Evolutionary conservation across 1,140 invertebrate genomes (phyloP).

Genomic region (Zaprionus vittiger): DNA sequence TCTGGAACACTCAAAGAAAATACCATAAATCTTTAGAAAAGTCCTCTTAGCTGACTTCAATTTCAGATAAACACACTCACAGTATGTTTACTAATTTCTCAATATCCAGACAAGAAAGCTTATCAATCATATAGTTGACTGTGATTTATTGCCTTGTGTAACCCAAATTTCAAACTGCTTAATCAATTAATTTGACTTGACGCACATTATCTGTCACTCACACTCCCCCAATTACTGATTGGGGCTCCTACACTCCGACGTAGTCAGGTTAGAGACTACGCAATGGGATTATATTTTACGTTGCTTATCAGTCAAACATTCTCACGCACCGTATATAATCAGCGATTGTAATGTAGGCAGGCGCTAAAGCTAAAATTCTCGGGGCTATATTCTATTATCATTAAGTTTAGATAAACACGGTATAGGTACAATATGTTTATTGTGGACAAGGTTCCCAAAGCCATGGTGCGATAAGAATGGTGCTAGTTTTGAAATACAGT

Average conservation of each 20-base stretch:
- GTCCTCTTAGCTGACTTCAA: neutral
- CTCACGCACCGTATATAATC: neutral
- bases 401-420: constrained; percentile 33
- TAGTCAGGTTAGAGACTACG: neutral
- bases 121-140: constrained; percentile 16
- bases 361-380: constrained; percentile 22
- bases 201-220: constrained; percentile 34
- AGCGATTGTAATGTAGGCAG: constrained; percentile 24
- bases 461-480: constrained; percentile 24
- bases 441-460: constrained; percentile 12
- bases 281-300: constrained; percentile 27
- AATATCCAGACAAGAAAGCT: neutral
- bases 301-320: constrained; percentile 47
- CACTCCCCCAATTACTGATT: constrained; percentile 48
- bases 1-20: neutral
- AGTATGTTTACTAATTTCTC: neutral
- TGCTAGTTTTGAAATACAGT: constrained; percentile 1
- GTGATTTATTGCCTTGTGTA: constrained; percentile 3
- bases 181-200: constrained; percentile 2
- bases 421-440: constrained; percentile 13
- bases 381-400: constrained; percentile 20
- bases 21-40: neutral
- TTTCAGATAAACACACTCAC: too few species aligned
- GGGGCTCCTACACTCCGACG: neutral
- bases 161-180: neutral